Percentiles rank a stretch among this genome's conserved stretches.
These are phyloP conservation scores for Neogobius melanostomus DNA, from an alignment of 2,113 vertebrate genomes.

Conservation along the genomic window DNA sequence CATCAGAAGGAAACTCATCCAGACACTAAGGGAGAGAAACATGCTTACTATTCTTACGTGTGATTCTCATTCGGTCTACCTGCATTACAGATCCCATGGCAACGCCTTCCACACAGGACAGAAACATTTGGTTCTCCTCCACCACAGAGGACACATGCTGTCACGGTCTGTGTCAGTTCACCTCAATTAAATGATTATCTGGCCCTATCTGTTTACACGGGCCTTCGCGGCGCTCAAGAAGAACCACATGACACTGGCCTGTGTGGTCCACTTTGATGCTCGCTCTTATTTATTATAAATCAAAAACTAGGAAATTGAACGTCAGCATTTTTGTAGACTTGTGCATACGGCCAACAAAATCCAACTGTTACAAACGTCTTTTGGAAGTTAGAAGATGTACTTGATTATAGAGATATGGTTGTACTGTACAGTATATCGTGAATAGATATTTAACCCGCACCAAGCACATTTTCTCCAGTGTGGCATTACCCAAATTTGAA, in stretches of 20 bases:
- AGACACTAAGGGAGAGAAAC: too few species aligned
- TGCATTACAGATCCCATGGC: constrained; percentile 20
- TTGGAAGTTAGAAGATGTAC: neutral
- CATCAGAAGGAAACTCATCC: too few species aligned
- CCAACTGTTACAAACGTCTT: constrained; percentile 23
- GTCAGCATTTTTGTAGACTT: constrained; percentile 4
- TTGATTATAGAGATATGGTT: too few species aligned
- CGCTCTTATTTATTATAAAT: constrained; percentile 31
- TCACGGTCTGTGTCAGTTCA: constrained; percentile 50
- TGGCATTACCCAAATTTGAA: too few species aligned
- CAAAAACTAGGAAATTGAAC: constrained; percentile 29
- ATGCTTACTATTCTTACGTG: too few species aligned
- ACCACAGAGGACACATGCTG: constrained; percentile 31
- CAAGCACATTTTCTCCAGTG: too few species aligned
- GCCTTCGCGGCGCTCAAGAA: constrained; percentile 49
- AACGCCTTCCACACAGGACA: constrained; percentile 19
- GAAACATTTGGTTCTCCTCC: constrained; percentile 22
- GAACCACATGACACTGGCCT: constrained; percentile 31
- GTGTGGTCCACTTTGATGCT: constrained; percentile 42
- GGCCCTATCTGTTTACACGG: constrained; percentile 58
- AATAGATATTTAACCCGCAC: too few species aligned
- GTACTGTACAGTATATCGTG: too few species aligned
- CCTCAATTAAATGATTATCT: constrained; percentile 58
- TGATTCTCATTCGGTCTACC: too few species aligned
- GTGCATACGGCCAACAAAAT: constrained; percentile 5